Evolutionary conservation across 2,113 vertebrate species (phyloP).

Genomic region (Urocitellus parryii): DNA sequence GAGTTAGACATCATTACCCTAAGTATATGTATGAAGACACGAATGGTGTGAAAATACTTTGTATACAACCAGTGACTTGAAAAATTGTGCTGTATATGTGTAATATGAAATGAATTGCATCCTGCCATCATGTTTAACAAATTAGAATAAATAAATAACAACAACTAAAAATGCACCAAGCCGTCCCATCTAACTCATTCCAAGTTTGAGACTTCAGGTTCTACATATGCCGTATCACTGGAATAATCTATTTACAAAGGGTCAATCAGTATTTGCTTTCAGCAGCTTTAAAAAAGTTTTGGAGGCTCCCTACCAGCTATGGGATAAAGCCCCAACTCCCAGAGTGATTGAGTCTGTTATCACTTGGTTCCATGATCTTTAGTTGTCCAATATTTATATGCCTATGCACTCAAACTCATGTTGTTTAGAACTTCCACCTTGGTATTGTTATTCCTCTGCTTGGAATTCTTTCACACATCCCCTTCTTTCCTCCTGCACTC

Average conservation of each 20-base stretch:
- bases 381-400: neutral
- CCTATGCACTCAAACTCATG: neutral
- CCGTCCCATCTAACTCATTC: neutral
- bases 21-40: no score
- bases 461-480: neutral
- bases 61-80: no score
- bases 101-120: no score
- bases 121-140: no score
- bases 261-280: neutral
- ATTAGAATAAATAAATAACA: no score
- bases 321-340: neutral
- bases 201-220: neutral
- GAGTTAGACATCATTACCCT: no score
- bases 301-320: neutral
- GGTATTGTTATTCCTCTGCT: neutral
- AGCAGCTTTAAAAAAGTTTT: neutral
- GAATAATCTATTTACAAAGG: neutral
- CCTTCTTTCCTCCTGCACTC: neutral
- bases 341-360: neutral
- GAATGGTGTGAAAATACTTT: no score
- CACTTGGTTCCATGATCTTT: neutral
- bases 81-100: no score
- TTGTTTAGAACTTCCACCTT: neutral
- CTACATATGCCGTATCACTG: neutral
- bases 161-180: no score